These are phyloP conservation scores for Blastobasis adustella DNA, from an alignment of 2,888 invertebrate species.

Conservation along the genomic window DNA sequence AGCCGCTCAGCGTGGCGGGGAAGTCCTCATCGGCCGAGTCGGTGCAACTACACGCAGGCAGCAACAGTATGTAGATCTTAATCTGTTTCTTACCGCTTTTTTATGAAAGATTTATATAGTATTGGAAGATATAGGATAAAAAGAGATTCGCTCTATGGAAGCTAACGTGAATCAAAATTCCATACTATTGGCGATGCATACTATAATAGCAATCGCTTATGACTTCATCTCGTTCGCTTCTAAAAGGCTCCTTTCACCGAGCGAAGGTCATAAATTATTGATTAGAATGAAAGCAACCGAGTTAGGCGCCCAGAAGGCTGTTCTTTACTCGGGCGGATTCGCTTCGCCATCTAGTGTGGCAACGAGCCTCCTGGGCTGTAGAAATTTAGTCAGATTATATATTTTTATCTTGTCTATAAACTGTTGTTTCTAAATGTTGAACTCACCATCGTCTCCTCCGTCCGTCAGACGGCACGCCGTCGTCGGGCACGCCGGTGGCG, in stretches of 20 bases:
- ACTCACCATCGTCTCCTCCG: too few species aligned
- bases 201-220: too few species aligned
- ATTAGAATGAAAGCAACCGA: neutral
- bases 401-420: too few species aligned
- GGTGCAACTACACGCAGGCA: conserved; percentile 77
- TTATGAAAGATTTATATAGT: too few species aligned
- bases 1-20: conserved; percentile 76
- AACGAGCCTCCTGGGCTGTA: neutral
- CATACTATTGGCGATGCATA: too few species aligned
- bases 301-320: neutral
- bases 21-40: conserved; percentile 90
- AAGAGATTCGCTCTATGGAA: too few species aligned
- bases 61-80: conserved; percentile 48
- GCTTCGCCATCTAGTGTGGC: neutral
- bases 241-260: too few species aligned
- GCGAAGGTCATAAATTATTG: neutral
- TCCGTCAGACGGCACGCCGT: conserved; percentile 43
- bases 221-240: too few species aligned
- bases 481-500: conserved; percentile 79
- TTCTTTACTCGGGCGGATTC: neutral
- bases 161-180: too few species aligned
- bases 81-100: too few species aligned
- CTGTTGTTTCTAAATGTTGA: too few species aligned
- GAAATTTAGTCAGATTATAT: neutral
- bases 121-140: too few species aligned